phyloP scores from a whole-genome alignment of 2,888 invertebrate species.

The Macrophya alboannulata region DNA sequence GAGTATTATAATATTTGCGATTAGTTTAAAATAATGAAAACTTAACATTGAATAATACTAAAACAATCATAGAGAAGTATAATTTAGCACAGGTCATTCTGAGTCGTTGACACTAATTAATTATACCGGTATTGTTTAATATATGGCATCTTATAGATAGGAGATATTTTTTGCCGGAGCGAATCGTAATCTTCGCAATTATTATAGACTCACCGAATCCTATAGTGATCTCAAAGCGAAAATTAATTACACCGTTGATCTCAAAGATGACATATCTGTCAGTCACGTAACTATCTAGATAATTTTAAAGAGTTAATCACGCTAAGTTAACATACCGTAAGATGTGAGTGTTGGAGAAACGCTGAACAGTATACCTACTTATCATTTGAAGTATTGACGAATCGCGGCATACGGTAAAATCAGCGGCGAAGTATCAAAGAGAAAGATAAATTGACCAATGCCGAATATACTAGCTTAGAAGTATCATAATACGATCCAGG shows the following conservation, averaged over 20 bases:
- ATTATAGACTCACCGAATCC: constrained; percentile 13
- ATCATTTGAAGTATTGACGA: neutral
- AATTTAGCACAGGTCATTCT: neutral
- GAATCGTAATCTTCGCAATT: constrained; percentile 31
- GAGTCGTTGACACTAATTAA: constrained; percentile 11
- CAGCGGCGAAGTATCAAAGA: constrained; percentile 4
- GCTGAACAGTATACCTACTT: neutral
- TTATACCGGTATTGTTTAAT: neutral
- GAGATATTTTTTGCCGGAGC: neutral
- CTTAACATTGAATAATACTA: neutral
- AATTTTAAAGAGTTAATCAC: neutral
- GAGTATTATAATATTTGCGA: neutral
- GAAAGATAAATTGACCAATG: neutral
- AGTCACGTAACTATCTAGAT: constrained; percentile 10
- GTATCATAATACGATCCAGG: neutral
- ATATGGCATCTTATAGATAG: neutral
- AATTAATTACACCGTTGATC: constrained; percentile 29
- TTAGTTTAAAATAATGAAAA: neutral
- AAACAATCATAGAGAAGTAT: neutral
- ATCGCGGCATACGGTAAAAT: neutral
- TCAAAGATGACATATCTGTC: constrained; percentile 7
- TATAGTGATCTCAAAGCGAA: neutral
- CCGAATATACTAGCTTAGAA: neutral
- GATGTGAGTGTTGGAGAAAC: neutral
- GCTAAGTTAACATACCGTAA: neutral